phyloP scores from a whole-genome alignment of 1,140 invertebrate species.

The Oreohelix idahoensis region DNA sequence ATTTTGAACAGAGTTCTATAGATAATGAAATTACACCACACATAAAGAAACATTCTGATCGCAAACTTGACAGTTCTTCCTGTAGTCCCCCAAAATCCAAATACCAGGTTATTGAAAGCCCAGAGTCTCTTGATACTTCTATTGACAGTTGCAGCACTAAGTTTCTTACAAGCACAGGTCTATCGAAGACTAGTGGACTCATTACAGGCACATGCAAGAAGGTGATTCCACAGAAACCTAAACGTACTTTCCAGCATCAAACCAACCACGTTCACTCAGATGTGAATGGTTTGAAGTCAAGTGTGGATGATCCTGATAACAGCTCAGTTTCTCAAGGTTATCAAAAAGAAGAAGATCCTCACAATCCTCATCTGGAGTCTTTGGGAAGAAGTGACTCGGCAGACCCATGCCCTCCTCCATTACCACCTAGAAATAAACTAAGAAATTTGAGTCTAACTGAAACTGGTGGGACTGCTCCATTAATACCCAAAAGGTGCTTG shows the following conservation, averaged over 20 bases:
- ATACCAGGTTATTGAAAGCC: conserved; percentile 22
- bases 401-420: conserved; percentile 36
- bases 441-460: neutral
- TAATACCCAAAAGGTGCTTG: neutral
- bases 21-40: neutral
- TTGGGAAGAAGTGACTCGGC: conserved; percentile 26
- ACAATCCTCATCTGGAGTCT: conserved; percentile 44
- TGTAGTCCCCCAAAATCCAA: conserved; percentile 47
- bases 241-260: conserved; percentile 44
- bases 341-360: conserved; percentile 26
- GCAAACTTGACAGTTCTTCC: neutral
- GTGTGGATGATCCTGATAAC: conserved; percentile 8
- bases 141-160: conserved; percentile 46
- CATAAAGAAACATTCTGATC: neutral
- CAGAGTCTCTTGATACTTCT: conserved; percentile 23
- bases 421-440: conserved; percentile 48
- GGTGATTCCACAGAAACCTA: conserved; percentile 56
- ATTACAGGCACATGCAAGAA: conserved; percentile 32
- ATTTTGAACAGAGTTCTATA: neutral
- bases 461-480: neutral
- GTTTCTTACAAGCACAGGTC: conserved; percentile 28
- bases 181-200: neutral
- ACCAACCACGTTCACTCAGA: conserved; percentile 48
- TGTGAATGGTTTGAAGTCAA: conserved; percentile 42
- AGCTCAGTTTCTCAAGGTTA: conserved; percentile 14